These are phyloP conservation scores for Proterorhinus semilunaris DNA, from an alignment of 2,113 vertebrate genomes.

Conservation along the genomic window DNA sequence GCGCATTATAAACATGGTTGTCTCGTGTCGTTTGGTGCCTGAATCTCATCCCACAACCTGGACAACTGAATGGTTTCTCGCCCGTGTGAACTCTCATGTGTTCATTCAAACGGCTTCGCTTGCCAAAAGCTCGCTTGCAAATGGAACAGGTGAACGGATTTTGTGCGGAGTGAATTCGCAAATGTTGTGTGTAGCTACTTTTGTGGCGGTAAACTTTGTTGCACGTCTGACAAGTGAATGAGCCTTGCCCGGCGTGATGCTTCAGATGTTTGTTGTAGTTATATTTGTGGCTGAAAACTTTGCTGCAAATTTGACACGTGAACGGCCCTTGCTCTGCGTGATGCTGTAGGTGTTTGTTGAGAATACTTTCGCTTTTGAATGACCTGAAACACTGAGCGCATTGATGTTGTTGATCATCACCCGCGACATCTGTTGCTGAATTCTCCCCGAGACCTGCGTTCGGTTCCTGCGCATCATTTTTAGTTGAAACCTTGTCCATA, in stretches of 20 bases:
- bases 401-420: background rate
- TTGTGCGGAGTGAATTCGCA: background rate
- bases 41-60: too few relatives aligned
- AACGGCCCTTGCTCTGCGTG: background rate
- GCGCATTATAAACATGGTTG: too few relatives aligned
- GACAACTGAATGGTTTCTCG: background rate
- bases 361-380: background rate
- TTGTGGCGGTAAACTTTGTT: too few relatives aligned
- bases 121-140: background rate
- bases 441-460: background rate
- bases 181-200: too few relatives aligned
- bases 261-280: background rate
- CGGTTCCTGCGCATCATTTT: background rate
- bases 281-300: background rate
- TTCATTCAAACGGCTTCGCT: background rate
- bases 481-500: background rate
- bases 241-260: too few relatives aligned
- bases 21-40: too few relatives aligned
- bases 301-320: background rate
- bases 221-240: too few relatives aligned
- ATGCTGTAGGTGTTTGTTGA: background rate
- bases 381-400: background rate
- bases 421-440: background rate
- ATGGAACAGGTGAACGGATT: background rate
- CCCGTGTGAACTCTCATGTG: background rate